A percentile compares a stretch with the other conserved stretches of the same genome.
phyloP scores from a whole-genome alignment of 2,888 invertebrate species.

The Nemotelus pantherinus region DNA sequence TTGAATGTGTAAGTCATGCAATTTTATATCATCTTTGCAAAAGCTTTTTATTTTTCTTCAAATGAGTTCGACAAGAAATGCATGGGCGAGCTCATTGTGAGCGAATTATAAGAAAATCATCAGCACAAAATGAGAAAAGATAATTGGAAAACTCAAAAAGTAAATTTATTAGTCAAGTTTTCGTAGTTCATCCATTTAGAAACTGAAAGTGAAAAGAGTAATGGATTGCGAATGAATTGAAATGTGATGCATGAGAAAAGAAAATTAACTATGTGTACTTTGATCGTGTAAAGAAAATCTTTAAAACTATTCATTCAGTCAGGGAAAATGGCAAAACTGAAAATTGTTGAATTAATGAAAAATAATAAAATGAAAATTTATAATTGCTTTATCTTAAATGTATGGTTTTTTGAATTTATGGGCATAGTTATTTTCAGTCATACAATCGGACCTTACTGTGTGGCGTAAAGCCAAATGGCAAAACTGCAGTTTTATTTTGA shows the following conservation, averaged over 20 bases:
- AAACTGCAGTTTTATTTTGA: too few relatives aligned
- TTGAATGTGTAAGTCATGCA: not conserved
- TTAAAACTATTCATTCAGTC: conserved; percentile 23
- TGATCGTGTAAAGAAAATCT: conserved; percentile 8
- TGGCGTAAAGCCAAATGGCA: too few relatives aligned
- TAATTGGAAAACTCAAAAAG: not conserved
- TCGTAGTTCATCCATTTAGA: too few relatives aligned
- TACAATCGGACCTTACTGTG: too few relatives aligned
- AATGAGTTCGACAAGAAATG: not conserved
- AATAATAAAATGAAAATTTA: conserved; percentile 28
- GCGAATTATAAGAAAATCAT: conserved; percentile 13
- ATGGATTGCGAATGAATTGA: too few relatives aligned
- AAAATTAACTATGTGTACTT: not conserved
- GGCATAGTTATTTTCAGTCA: too few relatives aligned
- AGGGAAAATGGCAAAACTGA: conserved; percentile 28
- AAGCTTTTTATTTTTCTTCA: conserved; percentile 12
- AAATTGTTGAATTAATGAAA: conserved; percentile 25
- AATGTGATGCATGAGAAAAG: too few relatives aligned
- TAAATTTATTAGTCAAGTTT: not conserved
- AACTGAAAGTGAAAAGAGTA: too few relatives aligned
- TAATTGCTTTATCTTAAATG: conserved; percentile 21
- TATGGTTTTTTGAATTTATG: too few relatives aligned
- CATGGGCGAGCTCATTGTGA: not conserved
- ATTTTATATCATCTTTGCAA: conserved; percentile 2
- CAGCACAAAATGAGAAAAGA: conserved; percentile 26